phyloP scores from a whole-genome alignment of 2,888 invertebrate species.

The Dicranocentrus wangi region DNA sequence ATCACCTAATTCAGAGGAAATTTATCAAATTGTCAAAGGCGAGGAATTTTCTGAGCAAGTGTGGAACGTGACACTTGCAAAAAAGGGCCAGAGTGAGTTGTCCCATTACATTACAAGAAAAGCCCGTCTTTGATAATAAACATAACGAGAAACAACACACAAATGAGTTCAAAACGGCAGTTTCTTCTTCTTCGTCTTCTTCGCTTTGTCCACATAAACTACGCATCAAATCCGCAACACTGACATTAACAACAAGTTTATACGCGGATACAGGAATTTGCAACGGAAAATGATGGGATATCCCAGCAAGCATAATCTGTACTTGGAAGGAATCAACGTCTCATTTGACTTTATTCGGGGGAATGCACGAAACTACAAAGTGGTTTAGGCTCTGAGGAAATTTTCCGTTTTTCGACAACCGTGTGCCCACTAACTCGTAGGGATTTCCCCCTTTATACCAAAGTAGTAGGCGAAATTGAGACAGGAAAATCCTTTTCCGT shows the following conservation, averaged over 20 bases:
- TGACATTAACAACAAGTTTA: conserved; percentile 15
- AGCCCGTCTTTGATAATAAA: conserved; percentile 2
- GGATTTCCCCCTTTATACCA: conserved; percentile 13
- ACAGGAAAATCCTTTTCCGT: background rate
- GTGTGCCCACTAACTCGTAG: conserved; percentile 8
- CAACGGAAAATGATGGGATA: conserved; percentile 41
- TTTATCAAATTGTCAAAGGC: too few relatives aligned
- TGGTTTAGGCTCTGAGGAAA: too few relatives aligned
- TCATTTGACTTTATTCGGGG: background rate
- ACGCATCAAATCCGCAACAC: conserved; percentile 44
- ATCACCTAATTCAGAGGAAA: too few relatives aligned
- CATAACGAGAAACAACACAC: conserved; percentile 54
- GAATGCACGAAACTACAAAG: too few relatives aligned
- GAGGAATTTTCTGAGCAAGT: too few relatives aligned
- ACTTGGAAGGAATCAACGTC: conserved; percentile 10
- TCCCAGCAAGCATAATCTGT: conserved; percentile 5
- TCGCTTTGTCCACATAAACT: too few relatives aligned
- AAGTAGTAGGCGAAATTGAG: background rate
- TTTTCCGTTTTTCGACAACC: conserved; percentile 14
- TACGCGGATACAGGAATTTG: conserved; percentile 18
- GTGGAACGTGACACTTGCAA: conserved; percentile 32
- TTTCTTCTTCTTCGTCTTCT: too few relatives aligned
- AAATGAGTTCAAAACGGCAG: conserved; percentile 39
- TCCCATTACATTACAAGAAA: conserved; percentile 38
- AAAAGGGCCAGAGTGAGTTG: background rate